These are phyloP conservation scores for Morus bassanus DNA, from an alignment of 2,797 vertebrate genomes.

Conservation along the genomic window DNA sequence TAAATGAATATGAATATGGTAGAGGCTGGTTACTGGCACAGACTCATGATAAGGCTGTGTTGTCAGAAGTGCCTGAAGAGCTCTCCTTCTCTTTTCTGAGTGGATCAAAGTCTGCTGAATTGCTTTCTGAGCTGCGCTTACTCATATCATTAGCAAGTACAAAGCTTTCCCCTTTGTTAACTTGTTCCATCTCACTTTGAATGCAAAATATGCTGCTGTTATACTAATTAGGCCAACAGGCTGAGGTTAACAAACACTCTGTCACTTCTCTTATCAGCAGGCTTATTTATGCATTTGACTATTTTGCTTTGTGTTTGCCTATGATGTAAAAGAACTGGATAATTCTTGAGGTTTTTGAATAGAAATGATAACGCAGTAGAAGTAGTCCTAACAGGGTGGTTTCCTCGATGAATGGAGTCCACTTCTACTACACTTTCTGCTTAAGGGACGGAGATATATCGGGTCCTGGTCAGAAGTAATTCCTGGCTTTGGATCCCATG, in stretches of 20 bases:
- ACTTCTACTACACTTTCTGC: neutral
- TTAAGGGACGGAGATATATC: neutral
- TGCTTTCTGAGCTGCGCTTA: slow-evolving; percentile 24
- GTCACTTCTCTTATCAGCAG: neutral
- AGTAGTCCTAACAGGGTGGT: neutral
- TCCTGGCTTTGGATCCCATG: neutral
- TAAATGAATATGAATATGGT: neutral
- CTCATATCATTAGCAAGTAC: slow-evolving; percentile 67
- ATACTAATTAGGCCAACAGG: slow-evolving; percentile 10
- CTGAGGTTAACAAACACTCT: slow-evolving; percentile 18
- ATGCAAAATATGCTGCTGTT: slow-evolving; percentile 12
- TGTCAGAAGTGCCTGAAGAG: slow-evolving; percentile 40
- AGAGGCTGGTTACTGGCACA: neutral
- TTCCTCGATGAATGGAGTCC: neutral
- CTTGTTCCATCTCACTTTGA: neutral
- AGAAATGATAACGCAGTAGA: neutral
- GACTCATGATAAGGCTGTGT: neutral
- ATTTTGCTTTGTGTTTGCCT: neutral
- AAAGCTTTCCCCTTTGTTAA: slow-evolving; percentile 49
- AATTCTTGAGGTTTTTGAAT: neutral
- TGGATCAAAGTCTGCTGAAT: slow-evolving; percentile 31
- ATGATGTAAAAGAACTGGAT: neutral
- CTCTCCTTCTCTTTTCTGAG: neutral
- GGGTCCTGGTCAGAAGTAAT: neutral
- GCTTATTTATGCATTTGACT: slow-evolving; percentile 61